Evolutionary conservation across 2,888 invertebrate genomes (phyloP), one percentile per base, ranked within the genome.

Genomic region (Cyclophora albipunctata): DNA sequence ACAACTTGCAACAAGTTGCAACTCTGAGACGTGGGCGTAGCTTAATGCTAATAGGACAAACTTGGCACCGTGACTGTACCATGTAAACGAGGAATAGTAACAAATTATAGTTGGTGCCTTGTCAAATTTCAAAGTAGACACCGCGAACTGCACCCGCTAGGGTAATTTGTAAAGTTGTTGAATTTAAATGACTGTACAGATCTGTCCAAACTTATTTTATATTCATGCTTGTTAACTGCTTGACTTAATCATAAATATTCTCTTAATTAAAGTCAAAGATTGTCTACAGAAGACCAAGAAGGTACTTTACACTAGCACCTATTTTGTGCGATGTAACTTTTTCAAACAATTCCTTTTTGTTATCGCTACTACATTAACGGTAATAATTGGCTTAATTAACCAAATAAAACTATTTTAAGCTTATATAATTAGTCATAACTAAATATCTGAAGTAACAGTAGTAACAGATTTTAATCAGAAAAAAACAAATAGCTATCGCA

Each of bases 1-100:
- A 46, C 54, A 67, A 74, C 70, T 74, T 71, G 77, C 78, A 78
- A 77, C 78, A 77, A 77, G 78, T 78, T 75, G 74, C 50, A 67
- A 67, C 65, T 62, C 52, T 55, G 57, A 64, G 59, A 63, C 63
- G 65, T 60, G 64, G 64, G 60, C 55, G 58, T 51, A 66, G 66
- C 69, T 71, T 72, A 71, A 73, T 71, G 71, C 66, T 78, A 78
- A 78, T 73, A 64, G 68, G 55, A 54, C 58, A 65, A 73, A 73
- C 69, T 73, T 73, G 67, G 62, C 65, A 51, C 62, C 50, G 49
- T 52, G 46, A 49, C 61, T 59, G 60, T 62, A 60, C 62, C 61
- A 57, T 64, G 57, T 45, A 53, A 49, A 53, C 49, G 58, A 58
- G 60, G 57, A 69, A 54, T 63, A 55, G 46, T 33, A 52, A 50